Conservation (phyloP, 53 echinoderm and acorn worm genomes). For the Echinometra lucunter region DNA sequence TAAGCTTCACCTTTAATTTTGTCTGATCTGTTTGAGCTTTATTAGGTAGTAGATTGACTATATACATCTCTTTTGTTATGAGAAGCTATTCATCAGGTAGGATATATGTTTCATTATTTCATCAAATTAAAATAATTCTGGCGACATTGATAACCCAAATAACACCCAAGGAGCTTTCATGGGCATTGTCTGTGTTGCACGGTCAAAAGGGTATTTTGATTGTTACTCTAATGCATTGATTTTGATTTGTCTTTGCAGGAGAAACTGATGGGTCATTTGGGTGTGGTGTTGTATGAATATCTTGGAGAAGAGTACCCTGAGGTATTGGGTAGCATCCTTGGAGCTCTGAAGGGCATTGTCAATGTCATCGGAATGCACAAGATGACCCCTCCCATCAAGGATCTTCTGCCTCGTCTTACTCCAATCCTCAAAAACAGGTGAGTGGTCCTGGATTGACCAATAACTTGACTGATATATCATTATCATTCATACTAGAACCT, state of each 20-base stretch:
- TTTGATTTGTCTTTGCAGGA: constrained; percentile 75
- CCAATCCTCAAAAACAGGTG: constrained; percentile 99
- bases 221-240: not conserved
- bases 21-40: no score
- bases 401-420: constrained; percentile 92
- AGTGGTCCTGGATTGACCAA: constrained; percentile 20
- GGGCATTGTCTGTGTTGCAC: constrained; percentile 87
- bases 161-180: constrained; percentile 83
- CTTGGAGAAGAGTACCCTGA: constrained; percentile 99
- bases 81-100: no score
- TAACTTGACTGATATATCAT: no score
- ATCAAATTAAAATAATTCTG: no score
- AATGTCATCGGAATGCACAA: constrained; percentile 99
- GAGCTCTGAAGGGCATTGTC: constrained; percentile 98
- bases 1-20: constrained; percentile 4
- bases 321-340: constrained; percentile 96
- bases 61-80: no score
- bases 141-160: no score
- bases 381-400: constrained; percentile 99
- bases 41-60: no score
- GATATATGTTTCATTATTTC: no score
- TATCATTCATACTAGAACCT: no score
- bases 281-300: constrained; percentile 97
- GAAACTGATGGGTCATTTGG: constrained; percentile 99
- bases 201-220: not conserved